Evolutionary conservation across 2,888 invertebrate genomes (phyloP), one percentile per base, ranked within the genome.

Genomic region (Margaritifera margaritifera): DNA sequence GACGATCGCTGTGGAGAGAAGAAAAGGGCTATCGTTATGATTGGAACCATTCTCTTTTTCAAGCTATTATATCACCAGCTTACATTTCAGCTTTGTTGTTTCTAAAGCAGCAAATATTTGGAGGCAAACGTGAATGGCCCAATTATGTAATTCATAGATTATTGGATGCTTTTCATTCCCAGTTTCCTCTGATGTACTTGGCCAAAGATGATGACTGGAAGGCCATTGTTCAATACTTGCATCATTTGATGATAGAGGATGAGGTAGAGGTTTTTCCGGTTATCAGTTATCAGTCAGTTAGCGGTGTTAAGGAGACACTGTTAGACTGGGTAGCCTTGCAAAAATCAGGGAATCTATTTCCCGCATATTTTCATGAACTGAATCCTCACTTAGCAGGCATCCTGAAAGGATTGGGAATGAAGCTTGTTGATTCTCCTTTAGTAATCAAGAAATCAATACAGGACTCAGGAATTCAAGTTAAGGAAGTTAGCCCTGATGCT

Each of bases 21-120:
- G 71, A 74, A 31, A 58, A 64, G 22, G 54, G 75, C 24, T 71
- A 59, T 11, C 68, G 82, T 52, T 72, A 71, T 18, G 79, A 80
- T 24, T 87, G 87, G 87, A 87, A 87, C 72, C 69, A 72, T 25
- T 58, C 71, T 20, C 54, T 85, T 20, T 50, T 84, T 20, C 52
- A 65, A 15, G 60, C 79, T 24, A 75, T 86, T 20, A 75, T 86
- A 58, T 81, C 81, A 8, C 82, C 80, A n/a, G 80, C 82, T 2
- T 86, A 87, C 62, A 66, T 81, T 8, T 64, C 61, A 18, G 66
- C 72, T 8, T 51, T 80, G 25, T 27, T 65, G 15, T 25, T 24
- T 6, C n/a, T 76, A 25, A 72, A 74, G 56, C 11, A 53, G 15
- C 31, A 31, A 0, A 53, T 51, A 24, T 22, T 69, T 19, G 55